Percentiles rank a stretch among this genome's conserved stretches.
These are phyloP conservation scores for Bergia puertoricense DNA, from an alignment of 92 coral and sea anemone species.

Conservation along the genomic window DNA sequence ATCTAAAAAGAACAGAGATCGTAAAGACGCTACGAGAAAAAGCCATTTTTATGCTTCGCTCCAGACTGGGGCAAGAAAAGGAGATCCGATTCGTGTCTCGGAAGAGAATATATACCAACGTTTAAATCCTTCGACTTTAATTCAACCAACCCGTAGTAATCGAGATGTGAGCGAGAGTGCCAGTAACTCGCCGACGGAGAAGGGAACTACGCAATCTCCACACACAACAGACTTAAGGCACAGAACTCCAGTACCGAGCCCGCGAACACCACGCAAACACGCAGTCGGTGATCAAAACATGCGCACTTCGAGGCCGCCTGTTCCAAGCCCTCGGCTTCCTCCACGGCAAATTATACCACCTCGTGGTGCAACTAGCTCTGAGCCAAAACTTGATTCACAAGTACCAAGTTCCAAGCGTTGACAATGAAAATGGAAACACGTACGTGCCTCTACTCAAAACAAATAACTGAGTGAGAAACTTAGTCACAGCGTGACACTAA, in stretches of 20 bases:
- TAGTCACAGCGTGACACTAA: background rate
- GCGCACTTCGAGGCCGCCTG: background rate
- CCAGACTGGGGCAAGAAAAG: background rate
- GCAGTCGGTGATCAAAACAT: background rate
- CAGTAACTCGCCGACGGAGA: background rate
- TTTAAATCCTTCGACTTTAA: conserved; percentile 15
- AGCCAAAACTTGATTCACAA: background rate
- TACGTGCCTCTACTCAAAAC: conserved; percentile 14
- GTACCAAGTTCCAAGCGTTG: background rate
- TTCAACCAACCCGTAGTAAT: background rate
- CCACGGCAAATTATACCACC: background rate
- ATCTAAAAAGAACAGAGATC: background rate
- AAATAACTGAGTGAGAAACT: background rate
- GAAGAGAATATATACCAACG: conserved; percentile 14
- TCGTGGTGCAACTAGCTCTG: background rate
- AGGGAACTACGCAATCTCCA: background rate
- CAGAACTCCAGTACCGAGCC: conserved; percentile 31
- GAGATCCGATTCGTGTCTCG: background rate
- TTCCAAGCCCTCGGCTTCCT: conserved; percentile 25
- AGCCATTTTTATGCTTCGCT: conserved; percentile 23
- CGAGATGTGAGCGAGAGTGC: background rate
- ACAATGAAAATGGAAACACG: background rate
- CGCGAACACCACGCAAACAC: conserved; percentile 21
- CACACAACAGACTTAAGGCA: conserved; percentile 1
- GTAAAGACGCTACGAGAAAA: background rate